These are phyloP conservation scores for Stichodactyla mertensii DNA, from an alignment of 64 coral and sea anemone species.

Conservation along the genomic window DNA sequence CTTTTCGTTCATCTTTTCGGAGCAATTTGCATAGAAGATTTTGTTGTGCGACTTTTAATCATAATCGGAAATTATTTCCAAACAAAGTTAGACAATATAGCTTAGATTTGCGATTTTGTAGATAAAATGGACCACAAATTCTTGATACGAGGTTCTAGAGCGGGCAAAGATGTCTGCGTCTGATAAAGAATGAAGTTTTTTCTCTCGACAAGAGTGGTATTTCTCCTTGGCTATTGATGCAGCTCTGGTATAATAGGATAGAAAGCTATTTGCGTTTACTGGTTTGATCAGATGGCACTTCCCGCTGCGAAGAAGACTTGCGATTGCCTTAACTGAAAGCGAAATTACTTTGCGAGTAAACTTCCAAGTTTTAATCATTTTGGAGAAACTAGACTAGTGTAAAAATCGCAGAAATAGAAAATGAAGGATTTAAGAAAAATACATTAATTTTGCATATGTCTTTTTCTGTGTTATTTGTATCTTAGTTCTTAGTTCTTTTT, in stretches of 20 bases:
- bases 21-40: not conserved
- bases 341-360: not conserved
- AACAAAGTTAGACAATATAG: not conserved
- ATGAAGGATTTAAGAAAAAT: not conserved
- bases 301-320: not conserved
- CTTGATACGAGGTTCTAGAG: not conserved
- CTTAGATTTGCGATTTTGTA: not conserved
- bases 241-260: not conserved
- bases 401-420: not conserved
- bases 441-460: too few species aligned
- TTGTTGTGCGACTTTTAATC: not conserved
- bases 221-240: not conserved
- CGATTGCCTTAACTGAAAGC: not conserved
- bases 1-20: not conserved
- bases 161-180: not conserved
- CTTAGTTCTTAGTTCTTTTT: too few species aligned
- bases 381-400: not conserved
- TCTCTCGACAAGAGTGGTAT: not conserved
- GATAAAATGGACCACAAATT: not conserved
- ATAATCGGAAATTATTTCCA: constrained; percentile 4
- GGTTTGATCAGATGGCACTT: not conserved
- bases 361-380: not conserved
- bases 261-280: not conserved
- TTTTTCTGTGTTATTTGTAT: too few species aligned
- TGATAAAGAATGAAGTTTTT: not conserved